Percentiles rank a stretch among this genome's conserved stretches.
Conservation (phyloP, 1,140 invertebrate genomes). For the Chironomus striatipennis region DNA sequence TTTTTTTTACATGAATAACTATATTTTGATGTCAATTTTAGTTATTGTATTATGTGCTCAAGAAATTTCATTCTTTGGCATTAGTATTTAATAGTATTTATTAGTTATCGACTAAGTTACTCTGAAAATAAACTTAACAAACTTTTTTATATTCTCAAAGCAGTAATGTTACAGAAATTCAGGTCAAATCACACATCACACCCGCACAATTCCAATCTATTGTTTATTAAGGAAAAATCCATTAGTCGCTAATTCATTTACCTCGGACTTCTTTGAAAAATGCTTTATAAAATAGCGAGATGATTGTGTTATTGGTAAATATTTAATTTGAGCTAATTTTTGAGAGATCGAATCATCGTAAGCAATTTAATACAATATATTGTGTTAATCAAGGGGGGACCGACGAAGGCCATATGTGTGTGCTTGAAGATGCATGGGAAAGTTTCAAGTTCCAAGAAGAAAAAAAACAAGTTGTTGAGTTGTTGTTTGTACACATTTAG, state of each 20-base stretch:
- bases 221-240: constrained; percentile 7
- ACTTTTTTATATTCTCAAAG: too few relatives aligned
- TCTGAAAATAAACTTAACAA: too few relatives aligned
- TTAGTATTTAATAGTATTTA: too few relatives aligned
- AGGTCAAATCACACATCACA: too few relatives aligned
- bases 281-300: neutral
- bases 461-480: neutral
- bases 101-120: too few relatives aligned
- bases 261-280: neutral
- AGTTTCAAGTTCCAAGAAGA: neutral
- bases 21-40: too few relatives aligned
- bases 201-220: neutral
- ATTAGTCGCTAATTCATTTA: neutral
- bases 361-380: neutral
- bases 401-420: neutral
- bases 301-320: neutral
- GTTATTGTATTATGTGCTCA: too few relatives aligned
- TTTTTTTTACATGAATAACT: too few relatives aligned
- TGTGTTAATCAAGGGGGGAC: too few relatives aligned
- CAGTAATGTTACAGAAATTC: too few relatives aligned
- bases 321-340: constrained; percentile 15
- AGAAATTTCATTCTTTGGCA: too few relatives aligned
- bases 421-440: constrained; percentile 1
- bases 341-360: neutral
- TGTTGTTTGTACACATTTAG: neutral